These are phyloP conservation scores for Seira sanloemensis DNA, from an alignment of 2,888 invertebrate genomes.

Conservation along the genomic window DNA sequence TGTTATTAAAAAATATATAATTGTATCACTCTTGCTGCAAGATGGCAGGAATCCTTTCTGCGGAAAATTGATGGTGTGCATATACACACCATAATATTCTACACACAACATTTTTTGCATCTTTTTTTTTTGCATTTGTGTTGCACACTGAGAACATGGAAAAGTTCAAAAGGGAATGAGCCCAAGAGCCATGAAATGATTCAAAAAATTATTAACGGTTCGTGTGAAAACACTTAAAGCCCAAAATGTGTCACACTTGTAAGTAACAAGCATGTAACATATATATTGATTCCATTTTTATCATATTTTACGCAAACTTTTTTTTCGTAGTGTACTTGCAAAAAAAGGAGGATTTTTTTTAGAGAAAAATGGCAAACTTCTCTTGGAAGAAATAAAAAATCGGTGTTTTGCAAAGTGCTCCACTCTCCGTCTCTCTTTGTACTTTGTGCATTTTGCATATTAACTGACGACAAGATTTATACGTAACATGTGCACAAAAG, in stretches of 20 bases:
- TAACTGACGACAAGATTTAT: slow-evolving; percentile 63
- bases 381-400: background rate
- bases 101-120: too few species aligned
- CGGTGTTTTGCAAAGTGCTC: background rate
- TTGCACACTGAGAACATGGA: background rate
- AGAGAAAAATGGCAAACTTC: background rate
- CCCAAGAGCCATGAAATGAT: too few species aligned
- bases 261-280: too few species aligned
- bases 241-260: slow-evolving; percentile 51
- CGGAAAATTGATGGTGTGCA: slow-evolving; percentile 17
- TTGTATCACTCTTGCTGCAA: background rate
- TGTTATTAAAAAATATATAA: slow-evolving; percentile 55
- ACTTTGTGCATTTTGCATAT: background rate
- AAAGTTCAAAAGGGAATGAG: too few species aligned
- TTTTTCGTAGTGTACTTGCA: too few species aligned
- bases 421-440: background rate
- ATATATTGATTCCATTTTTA: too few species aligned
- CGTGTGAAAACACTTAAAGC: slow-evolving; percentile 38
- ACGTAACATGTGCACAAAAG: slow-evolving; percentile 55
- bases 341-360: too few species aligned
- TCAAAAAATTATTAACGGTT: too few species aligned
- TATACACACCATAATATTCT: slow-evolving; percentile 31
- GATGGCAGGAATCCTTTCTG: background rate
- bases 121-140: too few species aligned
- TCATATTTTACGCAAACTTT: too few species aligned